Conservation (phyloP, 2,113 vertebrate genomes). For the Sminthopsis crassicaudata region DNA sequence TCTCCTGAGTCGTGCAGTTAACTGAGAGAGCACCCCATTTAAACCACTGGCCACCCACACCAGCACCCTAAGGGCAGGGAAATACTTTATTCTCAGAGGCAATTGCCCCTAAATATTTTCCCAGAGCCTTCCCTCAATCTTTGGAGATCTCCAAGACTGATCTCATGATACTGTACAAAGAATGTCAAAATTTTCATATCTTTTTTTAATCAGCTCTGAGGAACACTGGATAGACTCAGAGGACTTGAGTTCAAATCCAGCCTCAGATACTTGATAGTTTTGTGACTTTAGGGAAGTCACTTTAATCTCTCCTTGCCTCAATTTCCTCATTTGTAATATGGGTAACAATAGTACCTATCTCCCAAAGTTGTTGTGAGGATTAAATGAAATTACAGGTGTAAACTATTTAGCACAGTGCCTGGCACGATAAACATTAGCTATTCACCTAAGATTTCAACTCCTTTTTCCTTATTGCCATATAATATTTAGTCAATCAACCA, state of each 20-base stretch:
- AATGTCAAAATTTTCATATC: background rate
- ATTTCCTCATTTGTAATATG: background rate
- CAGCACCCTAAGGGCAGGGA: background rate
- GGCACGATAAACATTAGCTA: background rate
- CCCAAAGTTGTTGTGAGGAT: background rate
- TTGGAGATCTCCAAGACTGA: background rate
- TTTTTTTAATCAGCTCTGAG: background rate
- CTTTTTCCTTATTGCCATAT: background rate
- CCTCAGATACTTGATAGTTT: background rate
- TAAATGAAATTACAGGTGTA: background rate
- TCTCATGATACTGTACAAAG: background rate
- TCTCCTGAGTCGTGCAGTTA: background rate
- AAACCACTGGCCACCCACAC: background rate
- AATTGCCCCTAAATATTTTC: background rate
- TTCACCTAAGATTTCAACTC: background rate
- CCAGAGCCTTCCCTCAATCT: background rate
- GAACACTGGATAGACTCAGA: background rate
- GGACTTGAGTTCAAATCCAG: background rate
- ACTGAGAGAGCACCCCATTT: background rate
- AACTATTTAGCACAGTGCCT: background rate
- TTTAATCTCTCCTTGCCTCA: background rate
- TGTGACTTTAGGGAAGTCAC: background rate
- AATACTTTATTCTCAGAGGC: background rate
- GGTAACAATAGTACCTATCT: background rate
- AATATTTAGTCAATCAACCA: background rate